Evolutionary conservation across 1,140 invertebrate species (phyloP), one percentile per base, ranked within the genome.

Genomic region (Drosophila ananassae): DNA sequence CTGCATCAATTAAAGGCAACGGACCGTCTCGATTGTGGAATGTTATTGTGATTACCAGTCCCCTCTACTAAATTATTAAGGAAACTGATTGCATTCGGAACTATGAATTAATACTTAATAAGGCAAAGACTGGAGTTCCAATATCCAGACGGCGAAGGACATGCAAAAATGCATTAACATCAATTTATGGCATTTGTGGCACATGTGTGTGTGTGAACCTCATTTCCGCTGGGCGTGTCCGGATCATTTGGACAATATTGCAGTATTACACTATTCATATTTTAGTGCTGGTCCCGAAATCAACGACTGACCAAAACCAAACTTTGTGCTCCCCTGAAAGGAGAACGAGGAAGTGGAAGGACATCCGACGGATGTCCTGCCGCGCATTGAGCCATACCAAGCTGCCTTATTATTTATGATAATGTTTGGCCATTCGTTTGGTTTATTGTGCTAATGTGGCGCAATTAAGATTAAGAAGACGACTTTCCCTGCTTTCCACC

Each of bases 401-500:
- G 68, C 73, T 77, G 72, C 76, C 82, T 67, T 84, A 89, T 89
- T 89, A 89, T 89, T 89, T 89, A 89, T 89, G 84, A 84, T 89
- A 89, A 90, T 89, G 84, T 89, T 73, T 83, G 84, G 84, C 69
- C 84, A 89, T 89, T 89, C 84, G 80, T 89, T 89, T 89, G 84
- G 84, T 89, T 89, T 89, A 89, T 89, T 89, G 84, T 89, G 85
- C 85, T 89, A 89, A 89, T 89, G 84, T 89, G 84, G 73, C 77
- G 84, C 84, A 89, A 89, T 89, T 89, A 89, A 89, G 84, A 89
- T 89, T 89, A 89, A 89, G 84, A 84, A 84, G 79, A 89, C 83
- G 84, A 75, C 76, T 89, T 89, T 89, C 69, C 73, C 79, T 57
- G 77, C 52, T 60, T 68, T 55, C 24, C 48, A 37, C 39, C 55